Percentiles rank a stretch among this genome's conserved stretches.
Evolutionary conservation across 1,140 invertebrate genomes (phyloP).

Genomic region (Eulimnadia texana): DNA sequence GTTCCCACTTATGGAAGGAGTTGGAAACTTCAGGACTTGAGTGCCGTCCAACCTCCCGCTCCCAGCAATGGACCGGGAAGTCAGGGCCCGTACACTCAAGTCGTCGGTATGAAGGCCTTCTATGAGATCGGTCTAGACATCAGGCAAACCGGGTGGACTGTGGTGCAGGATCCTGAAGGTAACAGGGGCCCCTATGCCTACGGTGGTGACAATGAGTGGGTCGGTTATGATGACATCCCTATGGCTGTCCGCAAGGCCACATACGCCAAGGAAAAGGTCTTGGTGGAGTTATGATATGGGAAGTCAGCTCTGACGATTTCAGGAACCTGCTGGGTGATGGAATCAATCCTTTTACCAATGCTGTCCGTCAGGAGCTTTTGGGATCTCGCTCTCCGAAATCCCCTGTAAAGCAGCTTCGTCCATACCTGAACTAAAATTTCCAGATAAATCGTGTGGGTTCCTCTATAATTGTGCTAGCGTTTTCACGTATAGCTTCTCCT

Average conservation of each 20-base stretch:
- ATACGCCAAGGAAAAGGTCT: slow-evolving; percentile 14
- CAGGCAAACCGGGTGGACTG: not conserved
- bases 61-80: slow-evolving; percentile 20
- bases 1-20: slow-evolving; percentile 29
- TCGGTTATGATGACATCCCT: slow-evolving; percentile 20
- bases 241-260: slow-evolving; percentile 18
- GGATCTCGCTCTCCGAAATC: not conserved
- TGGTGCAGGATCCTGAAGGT: not conserved
- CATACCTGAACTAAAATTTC: not conserved
- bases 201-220: slow-evolving; percentile 13
- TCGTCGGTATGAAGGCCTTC: not conserved
- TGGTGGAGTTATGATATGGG: slow-evolving; percentile 24
- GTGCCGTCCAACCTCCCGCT: slow-evolving; percentile 28
- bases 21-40: slow-evolving; percentile 19
- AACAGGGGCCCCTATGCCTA: not conserved
- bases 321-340: slow-evolving; percentile 17
- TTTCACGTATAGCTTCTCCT: too few species aligned
- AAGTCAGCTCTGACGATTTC: slow-evolving; percentile 21
- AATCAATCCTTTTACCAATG: slow-evolving; percentile 25
- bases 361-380: not conserved
- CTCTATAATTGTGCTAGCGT: too few species aligned
- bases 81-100: not conserved
- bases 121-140: not conserved
- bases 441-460: not conserved
- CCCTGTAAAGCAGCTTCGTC: not conserved